A percentile compares a stretch with the other conserved stretches of the same genome.
Conservation (phyloP, 2,797 vertebrate species). For the Schizothorax lantsangensis region DNA sequence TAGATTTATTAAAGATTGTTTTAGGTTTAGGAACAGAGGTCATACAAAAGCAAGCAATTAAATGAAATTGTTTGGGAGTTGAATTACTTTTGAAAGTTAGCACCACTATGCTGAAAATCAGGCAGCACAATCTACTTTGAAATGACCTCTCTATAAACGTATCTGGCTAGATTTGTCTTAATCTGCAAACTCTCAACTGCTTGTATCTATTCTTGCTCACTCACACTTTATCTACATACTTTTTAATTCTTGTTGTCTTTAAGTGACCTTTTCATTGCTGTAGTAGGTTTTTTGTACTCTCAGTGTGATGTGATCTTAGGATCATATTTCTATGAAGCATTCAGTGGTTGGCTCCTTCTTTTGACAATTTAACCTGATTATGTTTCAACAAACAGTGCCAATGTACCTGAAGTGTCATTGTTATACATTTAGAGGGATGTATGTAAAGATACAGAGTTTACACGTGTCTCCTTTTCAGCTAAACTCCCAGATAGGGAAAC, state of each 20-base stretch:
- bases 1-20: not conserved
- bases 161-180: slow-evolving; percentile 20
- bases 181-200: slow-evolving; percentile 55
- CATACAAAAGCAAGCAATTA: not conserved
- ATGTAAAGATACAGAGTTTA: slow-evolving; percentile 21
- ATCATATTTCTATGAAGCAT: not conserved
- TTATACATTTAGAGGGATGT: not conserved
- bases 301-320: not conserved
- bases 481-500: not conserved
- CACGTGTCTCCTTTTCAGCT: slow-evolving; percentile 6
- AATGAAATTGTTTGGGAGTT: not conserved
- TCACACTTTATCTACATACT: slow-evolving; percentile 69
- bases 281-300: slow-evolving; percentile 21
- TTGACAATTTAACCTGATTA: too few species aligned
- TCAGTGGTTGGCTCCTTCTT: not conserved
- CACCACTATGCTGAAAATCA: not conserved
- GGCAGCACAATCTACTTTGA: slow-evolving; percentile 66
- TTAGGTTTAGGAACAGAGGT: not conserved
- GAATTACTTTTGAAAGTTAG: not conserved
- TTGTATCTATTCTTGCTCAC: slow-evolving; percentile 69
- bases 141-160: slow-evolving; percentile 36
- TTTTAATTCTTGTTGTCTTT: slow-evolving; percentile 42
- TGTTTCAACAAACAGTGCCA: not conserved
- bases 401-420: slow-evolving; percentile 9
- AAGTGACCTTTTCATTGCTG: slow-evolving; percentile 49